Evolutionary conservation across 2,113 vertebrate species (phyloP).

Genomic region (Ginglymostoma cirratum): DNA sequence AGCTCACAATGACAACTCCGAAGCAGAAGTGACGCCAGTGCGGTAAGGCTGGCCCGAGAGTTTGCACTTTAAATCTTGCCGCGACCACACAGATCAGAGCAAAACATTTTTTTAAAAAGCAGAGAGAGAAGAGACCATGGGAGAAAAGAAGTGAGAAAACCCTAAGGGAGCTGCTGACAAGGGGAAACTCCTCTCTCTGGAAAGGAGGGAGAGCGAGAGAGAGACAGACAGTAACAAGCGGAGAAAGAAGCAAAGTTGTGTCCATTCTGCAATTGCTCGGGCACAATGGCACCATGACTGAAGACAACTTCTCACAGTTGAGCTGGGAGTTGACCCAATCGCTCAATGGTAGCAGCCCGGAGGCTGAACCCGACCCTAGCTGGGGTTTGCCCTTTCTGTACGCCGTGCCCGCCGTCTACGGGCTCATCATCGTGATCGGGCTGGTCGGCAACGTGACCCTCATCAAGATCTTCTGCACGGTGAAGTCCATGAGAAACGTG

Average conservation of each 20-base stretch:
- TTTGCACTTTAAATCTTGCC: constrained; percentile 14
- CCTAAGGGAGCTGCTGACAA: not conserved
- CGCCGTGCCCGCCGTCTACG: constrained; percentile 74
- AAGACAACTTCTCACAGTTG: not conserved
- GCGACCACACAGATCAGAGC: not conserved
- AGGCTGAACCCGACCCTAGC: not conserved
- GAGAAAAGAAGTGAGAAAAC: not conserved
- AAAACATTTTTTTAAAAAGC: no score
- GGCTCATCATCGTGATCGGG: constrained; percentile 75
- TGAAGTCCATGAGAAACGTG: constrained; percentile 79
- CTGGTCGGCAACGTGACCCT: constrained; percentile 87
- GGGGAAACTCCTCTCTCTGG: not conserved
- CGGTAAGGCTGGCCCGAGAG: not conserved
- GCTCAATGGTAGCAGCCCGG: not conserved
- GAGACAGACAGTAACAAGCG: no score
- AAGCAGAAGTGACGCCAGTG: not conserved
- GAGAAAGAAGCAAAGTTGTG: not conserved
- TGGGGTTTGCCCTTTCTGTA: constrained; percentile 51
- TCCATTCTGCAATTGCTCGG: not conserved
- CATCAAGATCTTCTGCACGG: constrained; percentile 84
- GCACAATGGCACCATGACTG: not conserved
- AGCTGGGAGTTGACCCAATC: constrained; percentile 9
- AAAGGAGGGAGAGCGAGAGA: no score
- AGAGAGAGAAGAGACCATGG: not conserved
- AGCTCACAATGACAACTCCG: not conserved